phyloP scores from a whole-genome alignment of 2,797 vertebrate species.

The Peromyscus eremicus region DNA sequence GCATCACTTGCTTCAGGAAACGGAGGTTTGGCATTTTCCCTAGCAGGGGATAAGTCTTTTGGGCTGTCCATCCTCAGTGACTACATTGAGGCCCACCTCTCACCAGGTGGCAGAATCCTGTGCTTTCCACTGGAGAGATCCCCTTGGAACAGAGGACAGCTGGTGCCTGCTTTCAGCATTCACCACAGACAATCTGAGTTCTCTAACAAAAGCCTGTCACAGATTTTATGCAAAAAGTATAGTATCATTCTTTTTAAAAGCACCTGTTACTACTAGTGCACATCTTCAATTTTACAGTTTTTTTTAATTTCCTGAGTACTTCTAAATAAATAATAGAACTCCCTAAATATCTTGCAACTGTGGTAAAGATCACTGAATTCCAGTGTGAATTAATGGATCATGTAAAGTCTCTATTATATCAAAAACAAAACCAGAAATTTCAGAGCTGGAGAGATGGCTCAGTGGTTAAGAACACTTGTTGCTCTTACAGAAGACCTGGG shows the following conservation, averaged over 20 bases:
- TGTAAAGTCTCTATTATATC: background rate
- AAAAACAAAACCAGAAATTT: background rate
- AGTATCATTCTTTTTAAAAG: background rate
- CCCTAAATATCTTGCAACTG: slow-evolving; percentile 34
- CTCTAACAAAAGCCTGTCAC: background rate
- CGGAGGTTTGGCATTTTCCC: slow-evolving; percentile 34
- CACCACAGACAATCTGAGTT: background rate
- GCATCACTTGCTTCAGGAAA: slow-evolving; percentile 50
- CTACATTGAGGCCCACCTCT: background rate
- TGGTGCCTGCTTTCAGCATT: background rate
- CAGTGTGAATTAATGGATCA: slow-evolving; percentile 45
- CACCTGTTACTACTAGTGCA: background rate
- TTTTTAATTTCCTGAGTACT: slow-evolving; percentile 58
- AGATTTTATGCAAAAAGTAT: slow-evolving; percentile 54
- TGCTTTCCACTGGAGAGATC: background rate
- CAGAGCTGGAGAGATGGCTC: background rate
- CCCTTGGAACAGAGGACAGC: background rate
- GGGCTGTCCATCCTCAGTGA: background rate
- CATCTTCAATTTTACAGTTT: slow-evolving; percentile 32
- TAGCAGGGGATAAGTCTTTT: slow-evolving; percentile 21
- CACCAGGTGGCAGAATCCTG: background rate
- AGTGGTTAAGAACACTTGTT: background rate
- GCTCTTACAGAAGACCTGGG: background rate
- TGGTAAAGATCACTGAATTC: slow-evolving; percentile 45
- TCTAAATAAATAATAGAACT: slow-evolving; percentile 63